Base-by-base conservation (phyloP, 2,113 vertebrate genomes). In the Chiloscyllium plagiosum region DNA sequence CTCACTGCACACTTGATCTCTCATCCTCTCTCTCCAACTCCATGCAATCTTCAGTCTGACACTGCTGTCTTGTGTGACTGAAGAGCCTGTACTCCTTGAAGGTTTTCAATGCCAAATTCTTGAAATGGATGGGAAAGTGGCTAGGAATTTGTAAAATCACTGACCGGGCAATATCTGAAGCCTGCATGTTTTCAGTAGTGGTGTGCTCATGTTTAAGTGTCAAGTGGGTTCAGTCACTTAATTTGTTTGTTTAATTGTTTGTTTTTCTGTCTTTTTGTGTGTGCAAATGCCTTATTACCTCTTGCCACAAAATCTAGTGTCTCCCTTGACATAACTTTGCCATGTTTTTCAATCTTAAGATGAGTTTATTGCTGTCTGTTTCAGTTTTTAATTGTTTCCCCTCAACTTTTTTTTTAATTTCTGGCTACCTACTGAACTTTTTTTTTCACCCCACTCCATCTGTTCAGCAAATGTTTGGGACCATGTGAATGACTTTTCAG, bases 201-300 rank as follows among this genome's bases (percentile, higher is more conserved):
- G 72, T 76, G 72, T 76, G 42, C 42, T 86, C 20, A 24, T 19
- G 20, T 86, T 83, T 20, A 90, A 29, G 12, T 33, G 87, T n/a
- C 13, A 19, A 37, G 61, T 65, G 33, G 22, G 29, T 20, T 37
- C 61, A 92, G 5, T 90, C 29, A 66, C 52, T n/a, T n/a, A n/a
- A n/a, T n/a, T n/a, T n/a, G n/a, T n/a, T n/a, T n/a, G n/a, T n/a
- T n/a, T n/a, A n/a, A n/a, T n/a, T n/a, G n/a, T n/a, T n/a, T n/a
- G n/a, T n/a, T n/a, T 29, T 26, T 89, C 0, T 33, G 56, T 92
- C n/a, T n/a, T n/a, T 29, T 26, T 89, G 2, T 33, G 56, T 92
- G 89, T 92, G 56, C n/a, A 92, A 80, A 92, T 66, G 33, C 89
- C 89, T 92, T 66, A 56, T 61, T 92, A 92, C 89, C 89, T 92